A percentile compares a stretch with the other conserved stretches of the same genome.
Evolutionary conservation across 2,113 vertebrate genomes (phyloP).

Genomic region (Hemibagrus wyckioides): DNA sequence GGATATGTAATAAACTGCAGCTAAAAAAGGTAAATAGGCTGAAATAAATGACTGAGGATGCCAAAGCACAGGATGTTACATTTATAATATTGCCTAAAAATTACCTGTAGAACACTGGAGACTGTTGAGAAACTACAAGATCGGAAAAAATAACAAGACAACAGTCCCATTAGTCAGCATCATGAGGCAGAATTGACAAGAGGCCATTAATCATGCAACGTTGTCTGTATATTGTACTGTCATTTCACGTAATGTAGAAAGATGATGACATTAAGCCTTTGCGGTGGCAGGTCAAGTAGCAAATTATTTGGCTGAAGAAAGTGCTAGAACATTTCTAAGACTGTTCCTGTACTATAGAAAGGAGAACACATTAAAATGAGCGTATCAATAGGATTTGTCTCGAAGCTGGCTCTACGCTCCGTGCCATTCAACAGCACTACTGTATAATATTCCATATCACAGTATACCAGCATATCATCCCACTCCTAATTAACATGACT

Average conservation of each 20-base stretch:
- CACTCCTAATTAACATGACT: not conserved
- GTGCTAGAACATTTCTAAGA: not conserved
- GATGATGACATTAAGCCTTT: constrained; percentile 1
- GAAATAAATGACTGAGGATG: not conserved
- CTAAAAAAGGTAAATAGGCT: not conserved
- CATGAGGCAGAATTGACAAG: constrained; percentile 13
- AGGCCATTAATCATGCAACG: constrained; percentile 16
- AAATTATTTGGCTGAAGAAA: not conserved
- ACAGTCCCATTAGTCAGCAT: constrained; percentile 21
- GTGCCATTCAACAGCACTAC: not conserved
- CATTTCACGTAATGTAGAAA: constrained; percentile 15
- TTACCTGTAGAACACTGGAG: not conserved
- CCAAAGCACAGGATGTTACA: not conserved
- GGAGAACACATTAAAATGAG: not conserved
- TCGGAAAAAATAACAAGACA: constrained; percentile 12
- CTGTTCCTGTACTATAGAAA: not conserved
- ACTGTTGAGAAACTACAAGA: not conserved
- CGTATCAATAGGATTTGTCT: not conserved
- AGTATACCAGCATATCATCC: not conserved
- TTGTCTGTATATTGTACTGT: not conserved
- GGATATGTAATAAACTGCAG: not conserved
- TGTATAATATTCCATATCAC: not conserved
- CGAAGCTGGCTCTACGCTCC: not conserved
- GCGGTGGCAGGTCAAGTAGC: not conserved
- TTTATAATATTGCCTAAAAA: not conserved